Conservation (phyloP, 2,797 vertebrate genomes). For the Pseudomugil tenellus region DNA sequence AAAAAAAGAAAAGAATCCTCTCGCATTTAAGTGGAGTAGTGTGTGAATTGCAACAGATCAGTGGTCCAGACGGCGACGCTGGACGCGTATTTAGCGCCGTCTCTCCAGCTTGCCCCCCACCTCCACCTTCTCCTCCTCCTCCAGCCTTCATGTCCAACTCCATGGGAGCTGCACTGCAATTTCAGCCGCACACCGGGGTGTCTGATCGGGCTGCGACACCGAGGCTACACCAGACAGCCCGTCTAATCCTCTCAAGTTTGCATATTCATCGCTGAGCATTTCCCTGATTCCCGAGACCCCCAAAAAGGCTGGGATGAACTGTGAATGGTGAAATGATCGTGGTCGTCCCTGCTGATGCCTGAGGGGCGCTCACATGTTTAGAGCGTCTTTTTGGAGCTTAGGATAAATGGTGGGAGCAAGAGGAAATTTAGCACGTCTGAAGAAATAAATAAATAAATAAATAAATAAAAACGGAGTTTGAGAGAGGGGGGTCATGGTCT, state of each 20-base stretch:
- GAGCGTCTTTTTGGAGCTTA: background rate
- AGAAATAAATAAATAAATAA: no score
- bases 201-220: constrained; percentile 56
- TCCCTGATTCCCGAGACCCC: background rate
- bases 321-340: background rate
- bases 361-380: constrained; percentile 19
- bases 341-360: constrained; percentile 8
- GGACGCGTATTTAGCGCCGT: constrained; percentile 60
- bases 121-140: no score
- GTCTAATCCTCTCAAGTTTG: constrained; percentile 61
- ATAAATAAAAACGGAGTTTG: constrained; percentile 5
- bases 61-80: constrained; percentile 35
- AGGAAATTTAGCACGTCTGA: constrained; percentile 21
- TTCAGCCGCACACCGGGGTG: constrained; percentile 68
- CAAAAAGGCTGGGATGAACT: background rate
- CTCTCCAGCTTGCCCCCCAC: constrained; percentile 56
- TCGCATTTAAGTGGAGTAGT: background rate
- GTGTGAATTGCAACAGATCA: constrained; percentile 26
- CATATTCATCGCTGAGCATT: constrained; percentile 49
- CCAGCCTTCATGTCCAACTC: constrained; percentile 62
- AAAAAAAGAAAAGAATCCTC: background rate
- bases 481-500: constrained; percentile 2
- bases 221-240: constrained; percentile 40
- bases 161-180: constrained; percentile 68
- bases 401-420: constrained; percentile 23